A percentile compares a stretch with the other conserved stretches of the same genome.
These are phyloP conservation scores for Melospiza melodia DNA, from an alignment of 2,113 vertebrate species.

Conservation along the genomic window DNA sequence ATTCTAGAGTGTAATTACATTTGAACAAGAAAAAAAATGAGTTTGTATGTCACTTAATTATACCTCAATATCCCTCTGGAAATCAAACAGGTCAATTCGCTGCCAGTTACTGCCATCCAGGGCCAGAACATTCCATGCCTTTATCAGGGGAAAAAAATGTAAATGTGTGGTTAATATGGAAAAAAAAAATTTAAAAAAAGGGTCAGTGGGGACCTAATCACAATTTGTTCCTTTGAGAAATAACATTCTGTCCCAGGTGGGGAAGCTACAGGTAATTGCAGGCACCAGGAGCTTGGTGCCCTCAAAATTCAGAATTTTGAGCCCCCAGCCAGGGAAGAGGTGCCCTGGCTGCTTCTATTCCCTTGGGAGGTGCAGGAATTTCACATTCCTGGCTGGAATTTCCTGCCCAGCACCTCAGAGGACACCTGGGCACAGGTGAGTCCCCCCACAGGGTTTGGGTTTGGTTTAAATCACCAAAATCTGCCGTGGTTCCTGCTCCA, in stretches of 20 bases:
- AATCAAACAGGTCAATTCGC: constrained; percentile 97
- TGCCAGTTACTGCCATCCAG: constrained; percentile 99
- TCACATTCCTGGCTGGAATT: neutral
- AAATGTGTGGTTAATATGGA: constrained; percentile 1
- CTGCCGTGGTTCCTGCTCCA: fast-evolving
- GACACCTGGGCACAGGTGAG: neutral
- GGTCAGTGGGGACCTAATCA: neutral
- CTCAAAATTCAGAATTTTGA: neutral
- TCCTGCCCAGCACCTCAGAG: neutral
- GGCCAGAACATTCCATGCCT: constrained; percentile 99
- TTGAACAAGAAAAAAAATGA: constrained; percentile 47
- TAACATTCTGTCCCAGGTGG: neutral
- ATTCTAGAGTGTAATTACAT: constrained; percentile 62
- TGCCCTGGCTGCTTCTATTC: neutral
- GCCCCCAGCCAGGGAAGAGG: neutral
- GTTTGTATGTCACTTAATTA: constrained; percentile 59
- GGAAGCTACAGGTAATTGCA: neutral
- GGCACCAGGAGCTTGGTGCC: neutral
- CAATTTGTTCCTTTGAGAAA: neutral
- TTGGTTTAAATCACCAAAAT: neutral
- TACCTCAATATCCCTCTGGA: constrained; percentile 99
- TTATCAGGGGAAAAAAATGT: constrained; percentile 18
- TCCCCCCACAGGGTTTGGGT: neutral
- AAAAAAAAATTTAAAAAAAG: neutral
- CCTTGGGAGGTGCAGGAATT: fast-evolving